Conservation (phyloP, 2,888 invertebrate genomes). For the Cataglyphis livida region DNA sequence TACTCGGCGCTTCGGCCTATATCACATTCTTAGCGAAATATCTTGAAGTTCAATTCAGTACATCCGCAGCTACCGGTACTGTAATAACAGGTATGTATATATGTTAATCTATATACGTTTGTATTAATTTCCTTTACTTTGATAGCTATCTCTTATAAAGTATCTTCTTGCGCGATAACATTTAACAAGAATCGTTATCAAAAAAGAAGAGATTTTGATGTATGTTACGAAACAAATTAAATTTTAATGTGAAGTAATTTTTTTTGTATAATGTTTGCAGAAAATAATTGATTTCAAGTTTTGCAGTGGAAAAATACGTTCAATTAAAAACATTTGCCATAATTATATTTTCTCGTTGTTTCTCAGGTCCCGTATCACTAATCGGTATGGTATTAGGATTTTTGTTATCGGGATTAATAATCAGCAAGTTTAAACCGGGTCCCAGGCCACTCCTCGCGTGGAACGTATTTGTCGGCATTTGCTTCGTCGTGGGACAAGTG, state of each 20-base stretch:
- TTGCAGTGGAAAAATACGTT: background rate
- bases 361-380: constrained; percentile 87
- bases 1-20: constrained; percentile 88
- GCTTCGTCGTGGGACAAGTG: constrained; percentile 87
- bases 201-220: background rate
- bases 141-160: background rate
- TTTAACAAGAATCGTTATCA: background rate
- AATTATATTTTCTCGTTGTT: background rate
- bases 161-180: background rate
- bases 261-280: background rate
- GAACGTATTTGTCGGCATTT: constrained; percentile 88
- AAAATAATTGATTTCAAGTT: background rate
- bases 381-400: constrained; percentile 88
- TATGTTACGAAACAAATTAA: background rate
- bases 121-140: background rate
- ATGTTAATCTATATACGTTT: background rate
- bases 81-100: constrained; percentile 88
- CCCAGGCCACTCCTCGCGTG: constrained; percentile 88
- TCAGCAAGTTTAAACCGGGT: constrained; percentile 88
- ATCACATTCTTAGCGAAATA: constrained; percentile 92
- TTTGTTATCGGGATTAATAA: constrained; percentile 87
- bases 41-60: constrained; percentile 91
- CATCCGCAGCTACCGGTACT: constrained; percentile 89
- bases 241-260: background rate
- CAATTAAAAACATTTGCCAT: background rate